Evolutionary conservation across 1,140 invertebrate species (phyloP), one percentile per base, ranked within the genome.

Genomic region (Marisa cornuarietis): DNA sequence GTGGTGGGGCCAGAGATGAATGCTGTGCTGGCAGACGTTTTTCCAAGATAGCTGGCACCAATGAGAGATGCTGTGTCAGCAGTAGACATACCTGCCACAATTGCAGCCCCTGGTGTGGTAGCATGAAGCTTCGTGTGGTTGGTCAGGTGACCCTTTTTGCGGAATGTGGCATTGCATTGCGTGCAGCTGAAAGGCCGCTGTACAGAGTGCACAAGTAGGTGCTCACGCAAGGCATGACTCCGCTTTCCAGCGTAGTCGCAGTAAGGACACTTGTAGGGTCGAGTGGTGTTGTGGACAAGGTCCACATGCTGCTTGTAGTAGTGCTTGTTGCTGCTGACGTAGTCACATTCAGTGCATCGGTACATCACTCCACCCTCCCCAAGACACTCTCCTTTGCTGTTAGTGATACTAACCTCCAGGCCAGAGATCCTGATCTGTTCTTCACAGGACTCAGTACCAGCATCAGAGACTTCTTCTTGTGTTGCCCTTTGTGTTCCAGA

Each of bases 241-340:
- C 90, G 84, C 80, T 91, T 91, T 11, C 90, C 90, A 66, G 90
- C 90, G 82, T 91, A 91, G 80, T 91, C 89, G 82, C 90, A 91
- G 79, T 87, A 90, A 7, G 89, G 90, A 82, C 90, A 91, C 73
- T 90, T 90, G 79, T 85, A 91, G 14, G 88, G 88, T 26, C 89
- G 79, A n/a, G 86, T 87, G 42, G 86, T 83, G 62, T 81, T 87
- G 80, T 91, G 90, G 24, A 91, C 89, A 14, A 90, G 85, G 72
- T 90, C 88, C 26, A 90, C 84, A 82, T 91, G 90, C 79, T 91
- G 90, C 76, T 90, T 90, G 49, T 90, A 82, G 76, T 91, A 91
- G 79, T 87, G 86, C 73, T 90, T 90, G 75, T 91, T 90, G 72
- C 87, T 82, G 78, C 86, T 90, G 24, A 84, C 85, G 73, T 91